Percentiles rank a stretch among this genome's conserved stretches.
Conservation (phyloP, 1,140 invertebrate species). For the Drosophila punjabiensis region DNA sequence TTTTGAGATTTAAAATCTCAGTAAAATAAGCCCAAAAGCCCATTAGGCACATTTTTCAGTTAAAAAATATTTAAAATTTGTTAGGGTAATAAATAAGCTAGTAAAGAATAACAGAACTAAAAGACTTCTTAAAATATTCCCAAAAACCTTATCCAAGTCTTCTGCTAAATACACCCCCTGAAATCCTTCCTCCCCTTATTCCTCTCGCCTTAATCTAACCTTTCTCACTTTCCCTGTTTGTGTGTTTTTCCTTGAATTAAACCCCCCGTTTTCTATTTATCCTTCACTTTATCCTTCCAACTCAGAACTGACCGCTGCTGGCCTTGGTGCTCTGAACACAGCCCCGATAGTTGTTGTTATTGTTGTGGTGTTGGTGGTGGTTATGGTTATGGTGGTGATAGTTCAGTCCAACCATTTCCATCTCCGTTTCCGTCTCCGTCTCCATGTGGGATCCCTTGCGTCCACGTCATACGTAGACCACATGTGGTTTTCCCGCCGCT, state of each 20-base stretch:
- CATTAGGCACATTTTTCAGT: background rate
- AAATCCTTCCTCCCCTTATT: background rate
- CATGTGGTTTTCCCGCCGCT: constrained; percentile 72
- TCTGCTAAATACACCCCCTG: background rate
- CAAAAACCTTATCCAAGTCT: background rate
- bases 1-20: background rate
- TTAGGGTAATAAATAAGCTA: background rate
- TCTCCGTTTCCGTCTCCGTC: constrained; percentile 7
- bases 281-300: background rate
- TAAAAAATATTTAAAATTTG: background rate
- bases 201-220: constrained; percentile 34
- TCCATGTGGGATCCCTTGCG: constrained; percentile 37
- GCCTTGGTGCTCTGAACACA: constrained; percentile 67
- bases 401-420: constrained; percentile 61
- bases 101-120: background rate
- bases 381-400: constrained; percentile 42
- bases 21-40: background rate
- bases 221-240: constrained; percentile 51
- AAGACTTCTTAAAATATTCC: background rate
- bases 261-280: constrained; percentile 34
- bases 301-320: constrained; percentile 59
- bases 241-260: constrained; percentile 19
- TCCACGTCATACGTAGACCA: constrained; percentile 85
- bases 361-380: constrained; percentile 24
- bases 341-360: constrained; percentile 73